Percentiles rank a stretch among this genome's conserved stretches.
phyloP scores from a whole-genome alignment of 1,140 invertebrate species.

The Phortica variegata region DNA sequence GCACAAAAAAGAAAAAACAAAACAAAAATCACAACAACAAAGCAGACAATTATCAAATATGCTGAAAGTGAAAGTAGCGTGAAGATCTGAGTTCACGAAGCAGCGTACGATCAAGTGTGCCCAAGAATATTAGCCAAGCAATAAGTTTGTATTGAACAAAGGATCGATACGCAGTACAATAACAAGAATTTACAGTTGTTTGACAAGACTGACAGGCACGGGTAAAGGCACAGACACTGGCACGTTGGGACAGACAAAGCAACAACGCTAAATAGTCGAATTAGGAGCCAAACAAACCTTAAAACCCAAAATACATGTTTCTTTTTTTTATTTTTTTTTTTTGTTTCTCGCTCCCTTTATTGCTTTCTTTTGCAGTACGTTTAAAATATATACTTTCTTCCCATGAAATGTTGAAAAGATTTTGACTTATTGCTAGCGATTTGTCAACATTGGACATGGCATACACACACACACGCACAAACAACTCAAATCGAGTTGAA shows the following conservation, averaged over 20 bases:
- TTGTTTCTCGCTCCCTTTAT: too few species aligned
- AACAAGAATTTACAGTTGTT: constrained; percentile 19
- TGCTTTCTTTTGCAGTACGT: too few species aligned
- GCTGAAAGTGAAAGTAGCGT: constrained; percentile 43
- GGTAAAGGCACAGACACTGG: background rate
- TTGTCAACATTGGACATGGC: constrained; percentile 50
- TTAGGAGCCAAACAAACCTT: too few species aligned
- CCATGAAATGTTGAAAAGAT: too few species aligned
- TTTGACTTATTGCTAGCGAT: constrained; percentile 47
- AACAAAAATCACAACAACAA: constrained; percentile 14
- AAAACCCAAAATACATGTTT: too few species aligned
- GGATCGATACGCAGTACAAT: too few species aligned
- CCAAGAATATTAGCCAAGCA: too few species aligned
- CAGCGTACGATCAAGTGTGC: too few species aligned
- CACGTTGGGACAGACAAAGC: constrained; percentile 1
- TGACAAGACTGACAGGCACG: constrained; percentile 5
- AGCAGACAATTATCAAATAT: constrained; percentile 14
- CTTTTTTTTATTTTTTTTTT: constrained; percentile 16
- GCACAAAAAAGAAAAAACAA: background rate
- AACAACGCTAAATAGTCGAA: constrained; percentile 18
- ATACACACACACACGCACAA: background rate
- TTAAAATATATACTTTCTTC: too few species aligned
- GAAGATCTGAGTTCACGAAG: background rate
- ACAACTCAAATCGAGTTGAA: too few species aligned
- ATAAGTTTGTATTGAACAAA: too few species aligned